Evolutionary conservation across 2,113 vertebrate species (phyloP).

Genomic region (Eudorcas thomsonii): DNA sequence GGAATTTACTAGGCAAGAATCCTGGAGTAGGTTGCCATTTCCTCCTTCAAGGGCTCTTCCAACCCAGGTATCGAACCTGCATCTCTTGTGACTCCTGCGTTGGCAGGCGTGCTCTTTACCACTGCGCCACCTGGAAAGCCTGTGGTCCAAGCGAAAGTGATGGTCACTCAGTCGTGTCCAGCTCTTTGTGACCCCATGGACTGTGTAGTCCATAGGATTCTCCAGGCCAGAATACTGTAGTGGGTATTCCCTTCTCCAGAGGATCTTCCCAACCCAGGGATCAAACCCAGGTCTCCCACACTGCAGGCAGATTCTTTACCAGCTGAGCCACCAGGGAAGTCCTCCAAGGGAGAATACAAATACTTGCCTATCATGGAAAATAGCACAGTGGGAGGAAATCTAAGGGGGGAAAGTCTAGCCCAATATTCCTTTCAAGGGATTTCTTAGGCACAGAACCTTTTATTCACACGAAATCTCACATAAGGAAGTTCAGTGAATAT

Average conservation of each 20-base stretch:
- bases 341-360: neutral
- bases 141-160: neutral
- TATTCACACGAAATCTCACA: neutral
- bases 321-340: neutral
- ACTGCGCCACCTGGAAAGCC: neutral
- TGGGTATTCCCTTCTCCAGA: neutral
- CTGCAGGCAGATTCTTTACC: neutral
- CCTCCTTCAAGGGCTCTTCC: neutral
- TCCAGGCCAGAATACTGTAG: neutral
- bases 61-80: accelerated
- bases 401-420: neutral
- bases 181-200: neutral
- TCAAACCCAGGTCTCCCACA: neutral
- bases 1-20: neutral
- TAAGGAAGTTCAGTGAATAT: neutral
- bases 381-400: neutral
- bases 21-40: neutral
- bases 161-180: neutral
- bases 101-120: neutral
- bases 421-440: neutral
- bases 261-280: neutral
- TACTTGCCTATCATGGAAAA: neutral
- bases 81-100: neutral
- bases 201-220: neutral
- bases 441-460: neutral